Conservation (phyloP, 2,113 vertebrate species). For the Tupaia tana region DNA sequence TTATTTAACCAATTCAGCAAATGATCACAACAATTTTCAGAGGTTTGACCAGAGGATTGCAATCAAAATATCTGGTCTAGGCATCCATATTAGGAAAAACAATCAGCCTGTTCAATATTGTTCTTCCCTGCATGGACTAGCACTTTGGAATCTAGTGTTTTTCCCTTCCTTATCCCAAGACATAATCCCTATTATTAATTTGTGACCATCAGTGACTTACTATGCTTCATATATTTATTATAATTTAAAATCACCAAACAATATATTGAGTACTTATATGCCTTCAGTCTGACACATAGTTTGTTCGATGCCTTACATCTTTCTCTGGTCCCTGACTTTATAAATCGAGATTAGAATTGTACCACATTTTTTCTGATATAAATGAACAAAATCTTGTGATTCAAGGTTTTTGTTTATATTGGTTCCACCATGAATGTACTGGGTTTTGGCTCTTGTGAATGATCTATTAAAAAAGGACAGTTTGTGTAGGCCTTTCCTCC, state of each 20-base stretch:
- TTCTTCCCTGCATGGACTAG: not conserved
- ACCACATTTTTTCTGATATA: not conserved
- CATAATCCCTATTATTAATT: not conserved
- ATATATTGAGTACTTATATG: not conserved
- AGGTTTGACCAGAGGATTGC: not conserved
- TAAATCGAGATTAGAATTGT: no score
- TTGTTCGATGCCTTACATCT: not conserved
- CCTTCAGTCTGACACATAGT: not conserved
- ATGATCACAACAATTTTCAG: not conserved
- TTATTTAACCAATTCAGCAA: not conserved
- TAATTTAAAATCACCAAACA: not conserved
- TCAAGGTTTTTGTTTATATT: not conserved
- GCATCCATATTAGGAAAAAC: fast-evolving
- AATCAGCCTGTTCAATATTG: not conserved
- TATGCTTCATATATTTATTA: not conserved
- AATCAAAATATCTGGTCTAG: not conserved
- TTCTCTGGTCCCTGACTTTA: not conserved
- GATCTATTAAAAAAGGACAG: no score
- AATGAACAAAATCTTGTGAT: not conserved
- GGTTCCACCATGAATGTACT: fast-evolving
- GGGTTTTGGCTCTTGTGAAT: not conserved
- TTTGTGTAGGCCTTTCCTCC: fast-evolving
- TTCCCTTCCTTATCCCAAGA: not conserved
- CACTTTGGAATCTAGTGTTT: fast-evolving
- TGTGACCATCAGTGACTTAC: not conserved